Conservation (phyloP, 2,888 invertebrate genomes). For the Electrophaes corylata region DNA sequence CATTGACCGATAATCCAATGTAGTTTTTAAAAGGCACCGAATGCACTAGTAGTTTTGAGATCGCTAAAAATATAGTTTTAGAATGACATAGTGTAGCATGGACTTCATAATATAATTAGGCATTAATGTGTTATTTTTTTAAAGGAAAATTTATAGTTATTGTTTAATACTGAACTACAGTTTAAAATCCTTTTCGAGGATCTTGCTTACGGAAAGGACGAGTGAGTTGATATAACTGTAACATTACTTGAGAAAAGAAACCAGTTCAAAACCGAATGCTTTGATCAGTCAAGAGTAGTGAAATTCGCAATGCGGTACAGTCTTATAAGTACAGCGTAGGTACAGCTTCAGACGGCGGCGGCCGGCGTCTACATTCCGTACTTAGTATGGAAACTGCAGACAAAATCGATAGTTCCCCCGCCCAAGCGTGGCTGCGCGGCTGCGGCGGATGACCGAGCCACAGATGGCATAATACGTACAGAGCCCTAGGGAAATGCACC, state of each 20-base stretch:
- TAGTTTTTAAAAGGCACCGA: too few species aligned
- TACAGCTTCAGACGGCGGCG: slow-evolving; percentile 47
- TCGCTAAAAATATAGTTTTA: too few species aligned
- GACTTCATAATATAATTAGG: too few species aligned
- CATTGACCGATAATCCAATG: too few species aligned
- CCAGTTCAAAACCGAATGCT: slow-evolving; percentile 58
- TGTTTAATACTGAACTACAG: too few species aligned
- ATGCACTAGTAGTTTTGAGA: too few species aligned
- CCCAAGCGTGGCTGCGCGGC: slow-evolving; percentile 38
- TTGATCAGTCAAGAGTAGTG: slow-evolving; percentile 58
- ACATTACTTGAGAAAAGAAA: slow-evolving; percentile 54
- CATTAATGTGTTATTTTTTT: too few species aligned
- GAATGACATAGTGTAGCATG: too few species aligned
- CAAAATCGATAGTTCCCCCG: slow-evolving; percentile 75
- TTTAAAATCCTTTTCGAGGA: too few species aligned
- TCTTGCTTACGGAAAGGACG: background rate
- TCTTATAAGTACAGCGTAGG: slow-evolving; percentile 20
- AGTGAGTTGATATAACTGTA: background rate
- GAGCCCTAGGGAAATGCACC: slow-evolving; percentile 52
- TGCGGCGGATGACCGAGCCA: slow-evolving; percentile 57
- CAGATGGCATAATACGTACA: slow-evolving; percentile 6
- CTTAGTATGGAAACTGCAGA: slow-evolving; percentile 70
- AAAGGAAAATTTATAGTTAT: too few species aligned
- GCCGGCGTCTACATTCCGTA: slow-evolving; percentile 61
- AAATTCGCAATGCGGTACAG: slow-evolving; percentile 59